Evolutionary conservation across 1,140 invertebrate genomes (phyloP), one percentile per base, ranked within the genome.

Genomic region (Latrodectus geometricus): DNA sequence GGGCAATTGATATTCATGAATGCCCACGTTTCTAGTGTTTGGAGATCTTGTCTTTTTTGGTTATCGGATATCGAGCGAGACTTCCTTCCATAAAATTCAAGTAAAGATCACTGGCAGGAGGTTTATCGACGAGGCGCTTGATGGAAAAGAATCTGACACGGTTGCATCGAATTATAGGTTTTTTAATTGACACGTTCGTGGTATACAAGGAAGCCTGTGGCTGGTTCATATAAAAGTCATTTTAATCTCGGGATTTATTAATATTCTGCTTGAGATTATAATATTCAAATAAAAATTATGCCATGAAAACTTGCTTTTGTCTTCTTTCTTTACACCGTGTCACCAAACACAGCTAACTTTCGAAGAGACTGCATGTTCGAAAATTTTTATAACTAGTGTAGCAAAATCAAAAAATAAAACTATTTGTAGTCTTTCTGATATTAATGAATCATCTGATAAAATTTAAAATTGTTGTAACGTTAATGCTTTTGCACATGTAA

Each of bases 1-100:
- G n/a, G 68, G 48, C 79, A 81, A 81, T 81, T 81, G 79, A 81
- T 81, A 81, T 81, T 81, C 79, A 81, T 81, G 79, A 81, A 72
- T 81, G 79, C 69, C 76, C 76, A 48, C 76, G 8, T 49, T 78
- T 78, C 65, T 20, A 49, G 20, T 72, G 79, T 72, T 81, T 8
- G 66, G 20, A 49, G 49, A 75, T 75, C 20, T 70, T 81, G 68
- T 81, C 79, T 81, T 81, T 81, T 70, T 81, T 54, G 66, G 14
- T 81, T 81, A 81, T 81, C 69, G 79, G 52, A 72, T 81, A 81
- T 81, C 79, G 79, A 72, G 66, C 68, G 23, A 35, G 56, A 66
- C 48, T 78, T 81, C 52, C 23, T 81, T n/a, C 20, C 65, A 2
- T 61, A 50, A 20, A 68, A 69, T 68, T 66, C 77, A 49, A 52